Conservation (phyloP, 2,113 vertebrate species). For the Cinclus mexicanus region DNA sequence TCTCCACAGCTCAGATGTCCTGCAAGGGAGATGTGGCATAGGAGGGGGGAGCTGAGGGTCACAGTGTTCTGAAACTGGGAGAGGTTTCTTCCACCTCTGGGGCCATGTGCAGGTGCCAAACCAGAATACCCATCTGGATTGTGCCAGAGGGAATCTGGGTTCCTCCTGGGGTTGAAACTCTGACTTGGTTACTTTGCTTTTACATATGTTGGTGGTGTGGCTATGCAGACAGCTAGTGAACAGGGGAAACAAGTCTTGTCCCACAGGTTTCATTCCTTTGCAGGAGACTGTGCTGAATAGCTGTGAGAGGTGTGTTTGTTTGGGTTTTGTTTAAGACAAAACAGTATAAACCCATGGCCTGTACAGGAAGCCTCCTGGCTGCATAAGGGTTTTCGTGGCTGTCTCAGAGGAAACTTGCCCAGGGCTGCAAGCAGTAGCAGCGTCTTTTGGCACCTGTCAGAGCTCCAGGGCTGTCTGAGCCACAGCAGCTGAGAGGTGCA, state of each 20-base stretch:
- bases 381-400: fast-evolving
- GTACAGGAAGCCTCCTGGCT: not conserved
- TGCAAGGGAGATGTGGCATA: no score
- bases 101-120: not conserved
- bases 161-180: not conserved
- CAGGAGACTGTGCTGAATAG: not conserved
- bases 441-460: not conserved
- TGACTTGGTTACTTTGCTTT: not conserved
- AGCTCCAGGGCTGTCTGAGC: not conserved
- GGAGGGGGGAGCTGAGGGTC: not conserved
- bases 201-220: fast-evolving
- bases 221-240: not conserved
- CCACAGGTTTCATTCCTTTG: not conserved
- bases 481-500: not conserved
- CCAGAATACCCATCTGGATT: not conserved
- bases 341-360: not conserved
- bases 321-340: not conserved
- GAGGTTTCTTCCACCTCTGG: not conserved
- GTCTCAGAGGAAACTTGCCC: not conserved
- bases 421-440: not conserved
- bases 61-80: not conserved
- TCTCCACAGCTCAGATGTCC: fast-evolving
- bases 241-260: not conserved
- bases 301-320: not conserved
- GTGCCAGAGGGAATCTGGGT: not conserved